These are phyloP conservation scores for Podocnemis expansa DNA, from an alignment of 2,113 vertebrate species.

Conservation along the genomic window DNA sequence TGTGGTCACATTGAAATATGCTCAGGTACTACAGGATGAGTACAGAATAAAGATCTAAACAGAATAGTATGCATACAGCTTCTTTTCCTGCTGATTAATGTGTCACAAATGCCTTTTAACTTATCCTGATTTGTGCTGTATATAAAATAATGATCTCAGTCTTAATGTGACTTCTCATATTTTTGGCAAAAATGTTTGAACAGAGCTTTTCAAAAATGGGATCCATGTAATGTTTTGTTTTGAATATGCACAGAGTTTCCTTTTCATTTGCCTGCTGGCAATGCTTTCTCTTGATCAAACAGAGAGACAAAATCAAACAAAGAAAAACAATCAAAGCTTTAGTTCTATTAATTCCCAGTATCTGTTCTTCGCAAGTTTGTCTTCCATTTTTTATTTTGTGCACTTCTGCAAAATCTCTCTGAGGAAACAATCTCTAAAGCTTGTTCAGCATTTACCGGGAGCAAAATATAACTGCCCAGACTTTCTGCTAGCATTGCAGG, in stretches of 20 bases:
- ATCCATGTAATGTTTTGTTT: not conserved
- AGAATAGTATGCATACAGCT: not conserved
- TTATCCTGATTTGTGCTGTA: not conserved
- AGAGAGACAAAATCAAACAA: not conserved
- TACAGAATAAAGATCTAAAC: not conserved
- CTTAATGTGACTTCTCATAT: not conserved
- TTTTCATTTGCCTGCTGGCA: not conserved
- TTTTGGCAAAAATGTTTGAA: not conserved
- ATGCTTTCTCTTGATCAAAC: slow-evolving; percentile 2
- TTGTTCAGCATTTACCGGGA: not conserved
- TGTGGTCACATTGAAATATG: not conserved
- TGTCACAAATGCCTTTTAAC: not conserved
- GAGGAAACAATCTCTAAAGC: not conserved
- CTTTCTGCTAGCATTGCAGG: not conserved
- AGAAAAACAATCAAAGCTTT: slow-evolving; percentile 8
- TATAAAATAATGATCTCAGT: not conserved
- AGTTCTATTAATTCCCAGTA: not conserved
- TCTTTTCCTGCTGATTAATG: not conserved
- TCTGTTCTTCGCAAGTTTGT: not conserved
- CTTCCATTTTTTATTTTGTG: not conserved
- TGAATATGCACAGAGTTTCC: not conserved
- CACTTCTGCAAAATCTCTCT: not conserved
- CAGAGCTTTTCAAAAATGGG: not conserved
- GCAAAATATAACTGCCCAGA: not conserved
- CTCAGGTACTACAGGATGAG: not conserved